phyloP scores from a whole-genome alignment of 2,888 invertebrate genomes.

The Phragmatobia fuliginosa region DNA sequence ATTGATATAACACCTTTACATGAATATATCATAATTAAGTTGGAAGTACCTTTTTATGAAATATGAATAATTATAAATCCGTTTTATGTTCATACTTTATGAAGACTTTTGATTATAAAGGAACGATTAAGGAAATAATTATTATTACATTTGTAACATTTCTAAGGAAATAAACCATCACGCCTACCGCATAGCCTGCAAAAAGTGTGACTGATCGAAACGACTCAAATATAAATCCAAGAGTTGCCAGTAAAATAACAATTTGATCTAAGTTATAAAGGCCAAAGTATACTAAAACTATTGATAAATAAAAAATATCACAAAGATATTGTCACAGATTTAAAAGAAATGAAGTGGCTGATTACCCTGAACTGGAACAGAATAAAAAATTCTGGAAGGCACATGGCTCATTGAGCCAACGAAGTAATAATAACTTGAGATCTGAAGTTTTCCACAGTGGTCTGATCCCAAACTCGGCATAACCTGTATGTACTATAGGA shows the following conservation, averaged over 20 bases:
- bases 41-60: background rate
- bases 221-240: background rate
- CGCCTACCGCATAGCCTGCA: constrained; percentile 43
- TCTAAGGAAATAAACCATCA: constrained; percentile 31
- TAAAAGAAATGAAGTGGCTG: too few species aligned
- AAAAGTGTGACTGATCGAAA: constrained; percentile 35
- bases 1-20: background rate
- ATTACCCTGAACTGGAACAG: too few species aligned
- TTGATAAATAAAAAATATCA: too few species aligned
- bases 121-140: background rate
- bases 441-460: background rate
- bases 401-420: too few species aligned
- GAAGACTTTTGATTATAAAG: too few species aligned
- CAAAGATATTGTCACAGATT: too few species aligned
- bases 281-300: too few species aligned
- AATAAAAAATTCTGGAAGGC: too few species aligned
- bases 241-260: background rate
- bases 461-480: background rate
- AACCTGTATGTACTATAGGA: background rate
- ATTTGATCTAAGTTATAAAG: too few species aligned
- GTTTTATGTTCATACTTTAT: background rate
- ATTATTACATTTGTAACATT: constrained; percentile 26
- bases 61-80: background rate
- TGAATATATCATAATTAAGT: background rate
- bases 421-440: too few species aligned